phyloP scores from a whole-genome alignment of 2,113 vertebrate genomes.

The Pyrgilauda ruficollis region DNA sequence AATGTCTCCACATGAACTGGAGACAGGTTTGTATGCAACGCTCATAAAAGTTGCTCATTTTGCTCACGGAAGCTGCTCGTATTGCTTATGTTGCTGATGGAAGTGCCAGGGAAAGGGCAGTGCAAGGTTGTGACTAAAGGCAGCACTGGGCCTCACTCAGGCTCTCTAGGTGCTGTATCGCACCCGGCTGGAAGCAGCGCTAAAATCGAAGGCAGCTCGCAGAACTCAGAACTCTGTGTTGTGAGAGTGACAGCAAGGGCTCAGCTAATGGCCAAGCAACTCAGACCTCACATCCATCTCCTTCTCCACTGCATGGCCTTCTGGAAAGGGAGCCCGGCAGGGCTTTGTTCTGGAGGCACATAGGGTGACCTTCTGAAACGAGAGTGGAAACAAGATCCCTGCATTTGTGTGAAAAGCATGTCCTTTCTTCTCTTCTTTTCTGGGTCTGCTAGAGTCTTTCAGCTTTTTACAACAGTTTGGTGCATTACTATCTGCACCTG shows the following conservation, averaged over 20 bases:
- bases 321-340: fast-evolving
- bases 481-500: neutral
- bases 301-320: neutral
- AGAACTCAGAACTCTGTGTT: neutral
- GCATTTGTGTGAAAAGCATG: neutral
- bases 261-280: neutral
- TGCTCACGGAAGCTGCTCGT: neutral
- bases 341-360: fast-evolving
- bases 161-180: neutral
- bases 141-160: neutral
- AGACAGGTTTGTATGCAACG: neutral
- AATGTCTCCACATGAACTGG: neutral
- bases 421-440: neutral
- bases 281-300: neutral
- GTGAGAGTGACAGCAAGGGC: neutral
- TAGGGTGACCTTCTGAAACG: neutral
- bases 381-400: neutral
- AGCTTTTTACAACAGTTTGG: neutral
- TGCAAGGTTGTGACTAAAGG: neutral
- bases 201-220: fast-evolving
- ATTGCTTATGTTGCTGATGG: neutral
- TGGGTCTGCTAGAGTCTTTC: neutral
- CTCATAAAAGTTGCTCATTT: neutral
- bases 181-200: fast-evolving
- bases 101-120: neutral